phyloP scores from a whole-genome alignment of 2,113 vertebrate genomes.

The Trochalopteron elliotii region DNA sequence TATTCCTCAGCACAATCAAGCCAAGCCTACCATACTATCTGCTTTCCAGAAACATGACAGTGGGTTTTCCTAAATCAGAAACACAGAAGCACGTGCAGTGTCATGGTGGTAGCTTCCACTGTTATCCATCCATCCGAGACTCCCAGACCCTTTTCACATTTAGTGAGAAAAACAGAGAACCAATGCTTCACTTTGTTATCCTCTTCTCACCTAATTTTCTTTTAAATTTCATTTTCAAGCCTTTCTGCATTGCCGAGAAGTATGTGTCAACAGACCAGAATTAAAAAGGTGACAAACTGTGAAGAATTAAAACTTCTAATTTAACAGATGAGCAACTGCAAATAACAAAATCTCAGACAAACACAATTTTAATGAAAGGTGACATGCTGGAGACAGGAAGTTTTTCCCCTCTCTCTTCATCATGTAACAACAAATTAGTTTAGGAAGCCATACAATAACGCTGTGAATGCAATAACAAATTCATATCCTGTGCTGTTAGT shows the following conservation, averaged over 20 bases:
- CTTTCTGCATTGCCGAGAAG: constrained; percentile 52
- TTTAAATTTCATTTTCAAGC: constrained; percentile 65
- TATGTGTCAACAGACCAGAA: constrained; percentile 67
- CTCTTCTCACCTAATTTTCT: constrained; percentile 54
- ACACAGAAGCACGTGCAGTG: not conserved
- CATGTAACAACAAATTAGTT: constrained; percentile 63
- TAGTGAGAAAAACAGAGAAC: not conserved
- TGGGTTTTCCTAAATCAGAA: not conserved
- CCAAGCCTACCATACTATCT: not conserved
- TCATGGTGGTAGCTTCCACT: not conserved
- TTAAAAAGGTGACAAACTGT: constrained; percentile 77
- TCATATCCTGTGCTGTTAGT: constrained; percentile 25
- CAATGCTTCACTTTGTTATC: not conserved
- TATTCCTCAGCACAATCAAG: not conserved
- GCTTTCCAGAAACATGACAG: not conserved
- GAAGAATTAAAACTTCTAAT: constrained; percentile 80
- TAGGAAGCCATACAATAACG: constrained; percentile 43
- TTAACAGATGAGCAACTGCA: constrained; percentile 78
- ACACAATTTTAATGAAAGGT: constrained; percentile 76
- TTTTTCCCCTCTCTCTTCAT: constrained; percentile 33
- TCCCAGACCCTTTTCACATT: not conserved
- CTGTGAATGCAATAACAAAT: constrained; percentile 35
- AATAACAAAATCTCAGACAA: constrained; percentile 75
- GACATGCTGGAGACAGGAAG: constrained; percentile 61
- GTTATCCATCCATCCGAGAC: not conserved